Evolutionary conservation across 1,140 invertebrate genomes (phyloP).

Genomic region (Anastrepha ludens): DNA sequence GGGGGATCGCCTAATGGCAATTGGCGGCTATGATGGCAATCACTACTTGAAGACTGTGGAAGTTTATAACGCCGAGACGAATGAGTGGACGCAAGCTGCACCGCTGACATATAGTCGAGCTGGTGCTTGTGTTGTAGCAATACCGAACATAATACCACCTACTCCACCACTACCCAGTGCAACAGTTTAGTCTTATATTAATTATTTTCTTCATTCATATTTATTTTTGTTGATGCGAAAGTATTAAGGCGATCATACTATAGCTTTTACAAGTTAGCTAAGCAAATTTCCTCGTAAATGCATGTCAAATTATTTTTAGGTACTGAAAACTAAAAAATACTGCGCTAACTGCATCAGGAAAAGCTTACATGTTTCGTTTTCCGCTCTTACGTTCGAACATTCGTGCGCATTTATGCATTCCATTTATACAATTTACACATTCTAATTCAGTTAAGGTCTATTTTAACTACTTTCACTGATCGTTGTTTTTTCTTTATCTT

Average conservation of each 20-base stretch:
- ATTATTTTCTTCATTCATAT: conserved; percentile 41
- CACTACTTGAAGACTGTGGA: conserved; percentile 93
- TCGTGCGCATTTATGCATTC: conserved; percentile 46
- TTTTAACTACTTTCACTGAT: conserved; percentile 39
- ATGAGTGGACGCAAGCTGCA: conserved; percentile 88
- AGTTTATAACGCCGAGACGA: conserved; percentile 92
- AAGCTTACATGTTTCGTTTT: conserved; percentile 8
- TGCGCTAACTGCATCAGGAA: conserved; percentile 57
- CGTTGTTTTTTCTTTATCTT: conserved; percentile 65
- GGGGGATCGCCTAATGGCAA: conserved; percentile 90
- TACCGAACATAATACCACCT: conserved; percentile 75
- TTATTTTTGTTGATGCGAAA: conserved; percentile 58
- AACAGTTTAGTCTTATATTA: conserved; percentile 71
- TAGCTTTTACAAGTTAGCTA: neutral
- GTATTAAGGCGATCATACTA: neutral
- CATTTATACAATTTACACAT: conserved; percentile 34
- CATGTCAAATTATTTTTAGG: conserved; percentile 23
- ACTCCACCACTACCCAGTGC: conserved; percentile 69
- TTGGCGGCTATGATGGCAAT: conserved; percentile 97
- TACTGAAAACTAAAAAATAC: conserved; percentile 34
- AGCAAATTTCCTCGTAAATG: neutral
- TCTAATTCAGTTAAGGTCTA: neutral
- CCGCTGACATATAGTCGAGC: conserved; percentile 87
- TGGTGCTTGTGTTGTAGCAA: conserved; percentile 89
- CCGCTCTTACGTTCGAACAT: conserved; percentile 11